Base-by-base conservation (phyloP, 2,888 invertebrate genomes). In the Tipula helvola region DNA sequence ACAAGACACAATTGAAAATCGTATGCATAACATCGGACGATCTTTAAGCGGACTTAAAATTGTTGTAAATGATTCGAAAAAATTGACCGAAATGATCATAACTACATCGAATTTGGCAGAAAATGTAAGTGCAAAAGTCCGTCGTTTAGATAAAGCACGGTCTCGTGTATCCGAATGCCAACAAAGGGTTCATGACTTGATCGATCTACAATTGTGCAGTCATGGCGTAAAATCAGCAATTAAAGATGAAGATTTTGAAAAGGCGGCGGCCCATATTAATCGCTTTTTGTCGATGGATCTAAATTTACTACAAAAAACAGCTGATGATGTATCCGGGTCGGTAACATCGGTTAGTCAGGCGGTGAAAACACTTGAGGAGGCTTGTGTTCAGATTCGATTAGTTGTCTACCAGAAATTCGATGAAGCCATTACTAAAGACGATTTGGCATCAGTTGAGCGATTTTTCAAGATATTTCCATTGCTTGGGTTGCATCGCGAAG, bases 401-500 rank as follows among this genome's bases (percentile, higher is more conserved):
- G 95, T 96, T 87, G 94, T 97, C 1, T 94, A 94, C 86, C 93
- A 93, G 86, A 95, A 97, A 90, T 98, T 99, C 90, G 97, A 98
- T 89, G 97, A 98, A 90, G 97, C 99, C 4, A 96, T 98, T 0
- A 94, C 94, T 87, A 95, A 94, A 86, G 96, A 97, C 89, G 98
- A 99, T 91, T 93, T 97, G 83, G 96, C 96, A 0, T 96, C 96
- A 0, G 96, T 99, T 18, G 98, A 99, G 90, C 93, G 99, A 87
- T 97, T 99, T 90, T 99, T 99, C 91, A 99, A 99, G 91, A 95
- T 99, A 89, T 99, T 99, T 92, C 99, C 99, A 0, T 93, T 99
- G 87, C 93, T 99, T 8, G 97, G 97, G 18, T 95, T 97, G 92
- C 97, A 98, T 88, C 95, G 96, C 71, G 96, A 97, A 89, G 99